Evolutionary conservation across 1,140 invertebrate species (phyloP).

Genomic region (Drosophila varians): DNA sequence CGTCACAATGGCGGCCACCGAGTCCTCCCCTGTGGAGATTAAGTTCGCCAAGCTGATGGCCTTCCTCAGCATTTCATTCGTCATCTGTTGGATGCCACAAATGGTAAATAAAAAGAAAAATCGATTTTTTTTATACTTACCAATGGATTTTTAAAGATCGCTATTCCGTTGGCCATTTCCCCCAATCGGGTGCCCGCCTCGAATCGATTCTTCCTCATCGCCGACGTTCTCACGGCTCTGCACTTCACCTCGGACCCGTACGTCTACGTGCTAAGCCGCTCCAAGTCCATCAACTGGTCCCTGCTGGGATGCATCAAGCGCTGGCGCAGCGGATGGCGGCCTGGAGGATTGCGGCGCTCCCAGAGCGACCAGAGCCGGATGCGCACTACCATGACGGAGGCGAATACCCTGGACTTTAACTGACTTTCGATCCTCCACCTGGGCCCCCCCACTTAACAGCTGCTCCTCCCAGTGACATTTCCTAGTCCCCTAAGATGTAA

Average conservation of each 20-base stretch:
- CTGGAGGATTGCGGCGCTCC: constrained; percentile 59
- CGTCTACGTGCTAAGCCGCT: constrained; percentile 90
- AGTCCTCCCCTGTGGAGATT: constrained; percentile 90
- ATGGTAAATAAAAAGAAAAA: constrained; percentile 88
- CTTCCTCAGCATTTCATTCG: constrained; percentile 91
- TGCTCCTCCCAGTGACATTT: constrained; percentile 1
- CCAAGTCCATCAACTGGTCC: constrained; percentile 80
- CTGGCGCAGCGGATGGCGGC: constrained; percentile 67
- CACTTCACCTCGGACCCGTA: constrained; percentile 93
- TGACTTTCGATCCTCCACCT: constrained; percentile 18
- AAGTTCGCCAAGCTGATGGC: constrained; percentile 93
- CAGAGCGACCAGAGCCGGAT: constrained; percentile 81
- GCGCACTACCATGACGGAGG: constrained; percentile 75
- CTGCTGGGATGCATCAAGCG: constrained; percentile 70
- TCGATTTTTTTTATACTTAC: too few species aligned
- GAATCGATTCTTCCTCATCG: constrained; percentile 83
- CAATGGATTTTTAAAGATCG: constrained; percentile 84
- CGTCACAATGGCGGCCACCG: constrained; percentile 79
- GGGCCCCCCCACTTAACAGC: constrained; percentile 54
- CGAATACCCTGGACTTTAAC: constrained; percentile 69
- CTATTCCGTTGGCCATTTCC: constrained; percentile 88
- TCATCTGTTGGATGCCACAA: constrained; percentile 94
- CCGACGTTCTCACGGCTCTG: constrained; percentile 90
- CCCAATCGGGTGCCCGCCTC: constrained; percentile 55
- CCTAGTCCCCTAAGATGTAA: constrained; percentile 39